Evolutionary conservation across 2,888 invertebrate species (phyloP), one percentile per base, ranked within the genome.

Genomic region (Tipula lateralis): DNA sequence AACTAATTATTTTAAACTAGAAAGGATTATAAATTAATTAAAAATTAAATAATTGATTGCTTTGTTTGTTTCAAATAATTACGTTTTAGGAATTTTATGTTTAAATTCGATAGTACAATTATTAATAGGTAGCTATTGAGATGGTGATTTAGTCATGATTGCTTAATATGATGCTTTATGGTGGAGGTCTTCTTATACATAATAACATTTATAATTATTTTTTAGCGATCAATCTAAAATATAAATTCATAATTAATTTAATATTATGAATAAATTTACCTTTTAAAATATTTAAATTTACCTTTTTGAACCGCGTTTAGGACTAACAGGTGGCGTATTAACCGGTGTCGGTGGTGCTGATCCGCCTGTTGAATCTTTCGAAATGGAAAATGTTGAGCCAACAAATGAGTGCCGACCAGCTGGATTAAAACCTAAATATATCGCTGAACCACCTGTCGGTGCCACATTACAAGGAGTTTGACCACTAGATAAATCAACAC

Each of bases 281-380:
- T 32, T 5, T 82, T 29, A 13, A 82, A 30, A 30, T 30, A 24
- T 0, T 83, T 19, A n/a, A n/a, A n/a, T n/a, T 50, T 12, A 90
- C 90, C 90, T 88, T 86, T 90, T 90, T n/a, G 93, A 91, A 86
- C 93, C 93, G 85, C 94, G 93, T 84, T 94, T 93, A 29, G 96
- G 96, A 44, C 95, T 95, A 44, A 93, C 92, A 83, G 96, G 95
- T 83, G 96, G 96, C 80, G 95, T 95, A 39, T 93, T 91, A 84
- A 93, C 92, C 0, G 95, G 96, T 16, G 95, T 95, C 50, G 92
- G 92, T 19, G 95, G 95, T 66, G 95, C 95, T 13, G 95, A 95
- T 84, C 94, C 93, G 12, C 93, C 93, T 29, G 88, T 93, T 90
- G 85, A 93, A 87, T 86, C 93, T 91, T 86, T 91, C 91, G 87